Base-by-base conservation (phyloP, 2,888 invertebrate genomes). In the Erebia aethiops region DNA sequence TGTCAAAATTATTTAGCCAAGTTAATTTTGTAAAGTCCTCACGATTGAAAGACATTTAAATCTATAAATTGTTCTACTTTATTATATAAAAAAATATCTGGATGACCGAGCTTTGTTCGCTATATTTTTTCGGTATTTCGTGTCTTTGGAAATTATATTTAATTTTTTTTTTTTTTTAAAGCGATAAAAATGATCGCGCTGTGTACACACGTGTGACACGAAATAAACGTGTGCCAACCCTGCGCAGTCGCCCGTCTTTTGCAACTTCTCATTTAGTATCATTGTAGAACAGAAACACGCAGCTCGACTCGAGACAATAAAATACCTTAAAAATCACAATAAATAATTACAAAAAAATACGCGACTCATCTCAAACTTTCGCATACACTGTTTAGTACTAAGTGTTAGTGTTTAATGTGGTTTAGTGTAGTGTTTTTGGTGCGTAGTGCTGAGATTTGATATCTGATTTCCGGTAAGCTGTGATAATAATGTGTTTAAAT, bases 221-320 rank as follows among this genome's bases (percentile, higher is more conserved):
- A n/a, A n/a, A n/a, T n/a, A 16, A 9, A 10, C 18, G 2, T 10
- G 21, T 56, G 58, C 2, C 58, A 58, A n/a, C 58, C 58, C 58
- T 58, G n/a, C 5, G 10, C n/a, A 41, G 1, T n/a, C 2, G 41
- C n/a, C 11, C 4, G 41, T 7, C 43, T 61, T 11, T 11, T 16
- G 4, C 43, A 61, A 61, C 43, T 61, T 9, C 16, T 4, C 18
- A 11, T 61, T 43, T 43, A 61, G 61, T 61, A 61, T 61, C 61
- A 61, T 43, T 43, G 18, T 13, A 61, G 16, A 43, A 11, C n/a
- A 11, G 43, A 11, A 18, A 1, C 16, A 16, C 16, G 13, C 16
- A 1, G 1, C 16, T 11, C 16, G 43, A 14, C 14, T 58, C 10
- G 14, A 18, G 13, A 61, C 61, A 35, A 41, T 16, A 11, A 18